Percentiles rank a stretch among this genome's conserved stretches.
phyloP scores from a whole-genome alignment of 2,113 vertebrate species.

The Dromaius novaehollandiae region DNA sequence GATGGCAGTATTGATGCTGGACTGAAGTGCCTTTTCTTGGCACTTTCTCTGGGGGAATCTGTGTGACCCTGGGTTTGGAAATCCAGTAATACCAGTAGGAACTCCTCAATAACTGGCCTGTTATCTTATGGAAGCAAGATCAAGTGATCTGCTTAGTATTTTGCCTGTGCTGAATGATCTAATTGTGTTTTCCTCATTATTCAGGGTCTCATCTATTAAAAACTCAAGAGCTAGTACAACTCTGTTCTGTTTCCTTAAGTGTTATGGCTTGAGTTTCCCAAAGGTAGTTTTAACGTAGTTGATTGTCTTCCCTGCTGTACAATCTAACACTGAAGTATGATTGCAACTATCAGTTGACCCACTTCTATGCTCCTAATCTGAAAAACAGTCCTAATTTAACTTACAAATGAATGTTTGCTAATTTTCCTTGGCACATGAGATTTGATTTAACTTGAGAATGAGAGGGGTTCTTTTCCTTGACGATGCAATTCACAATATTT shows the following conservation, averaged over 20 bases:
- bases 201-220: not conserved
- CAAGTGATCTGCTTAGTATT: not conserved
- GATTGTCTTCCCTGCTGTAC: not conserved
- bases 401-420: not conserved
- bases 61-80: not conserved
- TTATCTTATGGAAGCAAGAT: not conserved
- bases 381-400: constrained; percentile 3
- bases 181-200: not conserved
- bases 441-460: not conserved
- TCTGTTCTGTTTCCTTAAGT: not conserved
- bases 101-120: not conserved
- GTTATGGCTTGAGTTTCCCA: not conserved
- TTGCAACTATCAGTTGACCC: not conserved
- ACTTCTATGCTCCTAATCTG: not conserved
- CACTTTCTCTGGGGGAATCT: not conserved
- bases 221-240: not conserved
- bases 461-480: not conserved
- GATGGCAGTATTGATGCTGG: not conserved
- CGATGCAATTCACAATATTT: not conserved
- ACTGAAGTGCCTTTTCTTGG: not conserved
- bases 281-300: not conserved
- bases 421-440: not conserved
- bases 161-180: not conserved
- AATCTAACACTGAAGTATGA: not conserved
- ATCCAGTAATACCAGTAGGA: not conserved